Conservation (phyloP, 1,140 invertebrate species). For the Hypothenemus hampei region DNA sequence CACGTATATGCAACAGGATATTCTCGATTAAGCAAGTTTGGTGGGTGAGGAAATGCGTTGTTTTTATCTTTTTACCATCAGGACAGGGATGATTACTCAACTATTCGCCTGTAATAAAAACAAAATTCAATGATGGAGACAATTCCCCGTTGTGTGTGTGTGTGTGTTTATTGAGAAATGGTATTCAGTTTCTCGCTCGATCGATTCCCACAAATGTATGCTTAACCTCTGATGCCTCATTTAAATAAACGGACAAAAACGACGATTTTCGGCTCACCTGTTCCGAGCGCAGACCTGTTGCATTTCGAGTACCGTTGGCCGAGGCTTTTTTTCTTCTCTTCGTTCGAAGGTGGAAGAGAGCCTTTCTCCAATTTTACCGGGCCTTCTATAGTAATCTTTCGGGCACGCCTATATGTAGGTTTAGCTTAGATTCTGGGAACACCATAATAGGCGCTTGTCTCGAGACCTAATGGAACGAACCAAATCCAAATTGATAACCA, state of each 20-base stretch:
- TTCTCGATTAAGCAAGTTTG: neutral
- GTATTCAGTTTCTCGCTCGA: neutral
- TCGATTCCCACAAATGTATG: slow-evolving; percentile 3
- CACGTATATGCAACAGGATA: neutral
- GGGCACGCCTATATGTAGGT: too few relatives aligned
- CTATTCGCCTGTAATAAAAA: neutral
- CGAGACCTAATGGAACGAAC: slow-evolving; percentile 7
- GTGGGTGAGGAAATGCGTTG: neutral
- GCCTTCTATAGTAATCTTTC: slow-evolving; percentile 7
- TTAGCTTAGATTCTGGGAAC: too few relatives aligned
- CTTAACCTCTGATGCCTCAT: slow-evolving; percentile 8
- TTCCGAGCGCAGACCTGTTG: slow-evolving; percentile 5
- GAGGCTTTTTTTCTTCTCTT: slow-evolving; percentile 10
- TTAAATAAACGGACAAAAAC: slow-evolving; percentile 13
- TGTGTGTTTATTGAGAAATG: too few relatives aligned
- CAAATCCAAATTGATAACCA: slow-evolving; percentile 3
- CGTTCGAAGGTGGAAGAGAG: slow-evolving; percentile 11
- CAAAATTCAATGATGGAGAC: too few relatives aligned
- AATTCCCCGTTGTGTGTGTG: too few relatives aligned
- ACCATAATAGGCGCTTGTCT: too few relatives aligned
- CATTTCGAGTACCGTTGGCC: slow-evolving; percentile 13
- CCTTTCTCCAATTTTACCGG: slow-evolving; percentile 14
- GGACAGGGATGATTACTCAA: too few relatives aligned
- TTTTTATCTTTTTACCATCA: too few relatives aligned
- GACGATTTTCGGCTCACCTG: slow-evolving; percentile 8